A percentile compares a stretch with the other conserved stretches of the same genome.
phyloP scores from a whole-genome alignment of 2,113 vertebrate genomes.

The Danio rerio region GRCz12tu NC_133182.1:35799501-35800000 shows the following conservation, averaged over 20 bases:
- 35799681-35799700: slow-evolving; percentile 16
- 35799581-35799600: slow-evolving; percentile 23
- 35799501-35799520: slow-evolving; percentile 72
- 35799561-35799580: slow-evolving; percentile 37
- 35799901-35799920: no score
- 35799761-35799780: slow-evolving; percentile 10
- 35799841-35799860: neutral
- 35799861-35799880: neutral
- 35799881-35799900: neutral
- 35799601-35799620: slow-evolving; percentile 27
- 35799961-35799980: no score
- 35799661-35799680: slow-evolving; percentile 22
- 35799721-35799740: slow-evolving; percentile 16
- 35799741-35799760: slow-evolving; percentile 20
- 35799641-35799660: slow-evolving; percentile 18
- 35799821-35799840: neutral
- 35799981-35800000: no score
- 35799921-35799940: no score
- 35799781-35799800: slow-evolving; percentile 17
- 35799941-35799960: no score
- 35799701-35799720: slow-evolving; percentile 9
- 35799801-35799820: neutral
- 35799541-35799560: slow-evolving; percentile 28
- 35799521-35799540: slow-evolving; percentile 70
- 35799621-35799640: neutral